Evolutionary conservation across 1,140 invertebrate species (phyloP), one percentile per base, ranked within the genome.

Genomic region (Leptopilina clavipes): DNA sequence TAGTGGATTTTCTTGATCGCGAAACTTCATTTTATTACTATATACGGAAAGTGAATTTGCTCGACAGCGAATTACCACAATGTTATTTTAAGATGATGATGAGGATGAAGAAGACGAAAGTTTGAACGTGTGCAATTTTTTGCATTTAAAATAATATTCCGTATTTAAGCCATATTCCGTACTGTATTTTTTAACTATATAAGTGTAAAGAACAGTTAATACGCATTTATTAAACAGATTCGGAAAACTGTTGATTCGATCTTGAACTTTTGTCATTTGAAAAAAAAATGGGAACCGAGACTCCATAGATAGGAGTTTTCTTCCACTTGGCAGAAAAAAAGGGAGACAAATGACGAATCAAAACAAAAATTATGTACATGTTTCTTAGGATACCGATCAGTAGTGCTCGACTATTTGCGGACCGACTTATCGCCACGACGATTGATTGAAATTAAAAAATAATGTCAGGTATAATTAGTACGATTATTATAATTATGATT

Each of bases 401-500:
- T 65, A 65, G 59, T 65, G 12, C 59, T 65, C 59, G 25, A 65
- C 14, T 65, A 25, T 52, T 65, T 25, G 22, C 59, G 22, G 22
- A 65, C 59, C 59, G 59, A 65, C 59, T 22, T 37, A 65, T 31
- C 59, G 59, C 59, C 59, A 65, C 59, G 59, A 65, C 59, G 59
- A 65, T 31, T 65, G 59, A 65, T 65, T 65, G 14, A 65, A 65
- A 65, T 25, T 5, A 40, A 40, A 54, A 65, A 65, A 65, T 31
- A 31, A 65, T n/a, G 25, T 18, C 71, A 73, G 12, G n/a, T 73
- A 74, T 79, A 75, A 81, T 79, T 74, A 79, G 78, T 80, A 74
- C 72, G 70, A 83, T 77, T 45, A 81, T 79, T 73, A 78, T 79
- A 72, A 73, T 76, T 75, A 76, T 76, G 71, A 76, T 79, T 73